Evolutionary conservation across 2,113 vertebrate genomes (phyloP).

Genomic region (Tachysurus fulvidraco): DNA sequence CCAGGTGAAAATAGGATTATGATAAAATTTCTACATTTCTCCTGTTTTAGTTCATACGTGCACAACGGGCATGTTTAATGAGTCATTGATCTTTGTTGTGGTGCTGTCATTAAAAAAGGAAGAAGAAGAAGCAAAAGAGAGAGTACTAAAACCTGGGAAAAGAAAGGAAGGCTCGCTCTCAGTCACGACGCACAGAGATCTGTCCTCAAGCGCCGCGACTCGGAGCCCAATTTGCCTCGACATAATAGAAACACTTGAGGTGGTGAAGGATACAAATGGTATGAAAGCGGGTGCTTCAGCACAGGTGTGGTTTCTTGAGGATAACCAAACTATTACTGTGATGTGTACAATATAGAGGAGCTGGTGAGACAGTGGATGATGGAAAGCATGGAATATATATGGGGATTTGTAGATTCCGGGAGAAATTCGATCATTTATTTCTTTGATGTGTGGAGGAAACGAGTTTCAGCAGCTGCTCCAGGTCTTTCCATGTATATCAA

Average conservation of each 20-base stretch:
- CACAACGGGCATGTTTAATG: slow-evolving; percentile 25
- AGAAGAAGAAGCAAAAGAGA: neutral
- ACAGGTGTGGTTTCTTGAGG: slow-evolving; percentile 9
- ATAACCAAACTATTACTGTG: slow-evolving; percentile 11
- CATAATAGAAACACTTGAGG: slow-evolving; percentile 26
- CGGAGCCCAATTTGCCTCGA: neutral
- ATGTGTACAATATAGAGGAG: neutral
- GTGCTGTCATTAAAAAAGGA: neutral
- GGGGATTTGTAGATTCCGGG: neutral
- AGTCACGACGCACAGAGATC: neutral
- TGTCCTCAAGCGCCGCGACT: neutral
- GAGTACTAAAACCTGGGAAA: slow-evolving; percentile 5
- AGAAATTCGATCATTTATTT: neutral
- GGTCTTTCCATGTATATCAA: no score
- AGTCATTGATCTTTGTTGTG: slow-evolving; percentile 27
- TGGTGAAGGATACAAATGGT: slow-evolving; percentile 6
- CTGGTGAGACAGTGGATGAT: neutral
- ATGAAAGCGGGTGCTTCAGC: slow-evolving; percentile 15
- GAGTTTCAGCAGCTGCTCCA: neutral
- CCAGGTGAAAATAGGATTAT: slow-evolving; percentile 20
- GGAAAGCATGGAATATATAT: neutral
- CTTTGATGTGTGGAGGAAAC: neutral
- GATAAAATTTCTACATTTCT: slow-evolving; percentile 24
- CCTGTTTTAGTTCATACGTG: neutral
- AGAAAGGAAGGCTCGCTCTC: neutral